These are phyloP conservation scores for Spilosoma lubricipeda DNA, from an alignment of 2,888 invertebrate genomes.

Conservation along the genomic window DNA sequence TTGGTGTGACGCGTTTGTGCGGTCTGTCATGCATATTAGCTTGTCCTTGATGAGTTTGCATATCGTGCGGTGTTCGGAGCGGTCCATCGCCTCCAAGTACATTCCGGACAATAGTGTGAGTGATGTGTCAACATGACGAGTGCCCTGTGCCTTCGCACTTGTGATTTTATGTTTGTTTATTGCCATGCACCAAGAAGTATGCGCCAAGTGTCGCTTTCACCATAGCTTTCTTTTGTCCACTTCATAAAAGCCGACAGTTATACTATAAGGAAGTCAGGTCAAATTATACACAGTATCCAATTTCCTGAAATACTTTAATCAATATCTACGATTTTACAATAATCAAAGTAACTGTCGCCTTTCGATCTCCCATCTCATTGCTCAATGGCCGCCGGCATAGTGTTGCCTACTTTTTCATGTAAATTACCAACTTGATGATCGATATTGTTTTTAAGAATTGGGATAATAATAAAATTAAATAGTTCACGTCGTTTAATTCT, in stretches of 20 bases:
- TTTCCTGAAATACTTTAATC: too few relatives aligned
- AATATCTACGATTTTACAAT: too few relatives aligned
- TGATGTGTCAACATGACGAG: slow-evolving; percentile 60
- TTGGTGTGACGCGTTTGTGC: slow-evolving; percentile 31
- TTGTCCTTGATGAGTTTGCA: slow-evolving; percentile 46
- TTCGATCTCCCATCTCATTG: too few relatives aligned
- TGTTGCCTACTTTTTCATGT: too few relatives aligned
- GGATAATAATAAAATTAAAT: too few relatives aligned
- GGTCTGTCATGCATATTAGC: slow-evolving; percentile 43
- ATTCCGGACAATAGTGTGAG: slow-evolving; percentile 40
- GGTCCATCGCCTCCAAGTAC: slow-evolving; percentile 35
- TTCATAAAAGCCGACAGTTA: neutral
- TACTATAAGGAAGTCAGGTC: too few relatives aligned
- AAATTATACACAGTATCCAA: too few relatives aligned
- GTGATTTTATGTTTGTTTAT: slow-evolving; percentile 38
- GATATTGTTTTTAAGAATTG: too few relatives aligned
- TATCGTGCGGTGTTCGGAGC: slow-evolving; percentile 29
- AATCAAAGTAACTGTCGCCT: too few relatives aligned
- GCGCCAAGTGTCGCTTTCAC: slow-evolving; percentile 25
- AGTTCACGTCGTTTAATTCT: too few relatives aligned
- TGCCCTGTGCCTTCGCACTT: slow-evolving; percentile 33
- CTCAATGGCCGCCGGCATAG: too few relatives aligned
- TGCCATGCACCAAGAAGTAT: slow-evolving; percentile 16
- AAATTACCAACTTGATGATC: too few relatives aligned
- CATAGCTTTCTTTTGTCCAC: slow-evolving; percentile 22